Base-by-base conservation (phyloP, 2,113 vertebrate species). In the Okapia johnstoni region DNA sequence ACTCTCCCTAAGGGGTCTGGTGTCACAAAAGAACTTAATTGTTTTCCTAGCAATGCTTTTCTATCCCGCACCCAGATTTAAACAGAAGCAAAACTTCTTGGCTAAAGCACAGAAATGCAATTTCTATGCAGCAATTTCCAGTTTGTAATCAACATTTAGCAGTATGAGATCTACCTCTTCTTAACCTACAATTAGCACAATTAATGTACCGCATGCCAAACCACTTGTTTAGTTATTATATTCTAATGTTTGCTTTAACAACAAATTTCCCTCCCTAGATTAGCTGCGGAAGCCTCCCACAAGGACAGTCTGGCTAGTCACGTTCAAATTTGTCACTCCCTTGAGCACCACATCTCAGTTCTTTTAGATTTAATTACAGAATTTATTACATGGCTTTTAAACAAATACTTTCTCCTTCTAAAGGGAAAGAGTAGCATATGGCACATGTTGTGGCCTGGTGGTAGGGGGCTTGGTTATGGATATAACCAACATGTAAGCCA, bases 111-210 rank as follows among this genome's bases (percentile, higher is more conserved):
- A 95, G 95, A 98, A 97, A 95, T 54, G 86, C 95, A 97, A 79
- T 98, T 96, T 95, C 88, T 93, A 50, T 91, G 96, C 95, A 96
- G 92, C 87, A 88, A 96, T 98, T 98, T 98, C 84, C 97, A 97
- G 95, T 48, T 98, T 85, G 81, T 95, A 98, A 98, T 98, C 97
- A 98, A 90, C 95, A 97, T 86, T 92, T 97, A 98, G 77, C 92
- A 97, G 97, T 97, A n/a, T 96, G 89, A 96, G 96, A 66, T 87
- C 97, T 96, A 98, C 46, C 81, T 98, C 98, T 98, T 96, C 90
- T 97, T 98, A 98, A 98, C 98, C 98, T 98, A 79, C 93, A 98
- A 98, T 98, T 98, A 98, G 84, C 91, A 85, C 95, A 98, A 97
- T 98, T 97, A 98, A 94, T 90, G 96, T 93, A 88, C 96, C 54